phyloP scores from a whole-genome alignment of 92 coral and sea anemone species.

The Meandrina meandrites region DNA sequence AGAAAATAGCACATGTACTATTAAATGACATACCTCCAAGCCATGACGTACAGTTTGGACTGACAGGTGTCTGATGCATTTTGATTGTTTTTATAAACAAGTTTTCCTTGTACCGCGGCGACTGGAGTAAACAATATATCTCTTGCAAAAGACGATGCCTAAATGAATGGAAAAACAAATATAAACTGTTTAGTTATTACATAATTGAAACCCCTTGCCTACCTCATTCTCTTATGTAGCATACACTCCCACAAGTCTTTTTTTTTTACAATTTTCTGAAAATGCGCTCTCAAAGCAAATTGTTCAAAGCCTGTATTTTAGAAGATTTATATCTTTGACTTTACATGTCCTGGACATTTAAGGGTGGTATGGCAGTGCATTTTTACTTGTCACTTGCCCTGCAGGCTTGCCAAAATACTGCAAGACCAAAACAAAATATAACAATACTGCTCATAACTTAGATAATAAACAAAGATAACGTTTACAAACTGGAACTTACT shows the following conservation, averaged over 20 bases:
- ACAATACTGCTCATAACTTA: too few relatives aligned
- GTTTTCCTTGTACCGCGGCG: slow-evolving; percentile 86
- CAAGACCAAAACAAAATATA: too few relatives aligned
- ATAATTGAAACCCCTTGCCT: not conserved
- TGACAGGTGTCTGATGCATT: slow-evolving; percentile 91
- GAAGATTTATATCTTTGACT: too few relatives aligned
- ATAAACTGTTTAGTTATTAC: not conserved
- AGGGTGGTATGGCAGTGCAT: too few relatives aligned
- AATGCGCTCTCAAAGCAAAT: too few relatives aligned
- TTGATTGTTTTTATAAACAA: slow-evolving; percentile 86
- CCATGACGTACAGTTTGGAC: slow-evolving; percentile 93
- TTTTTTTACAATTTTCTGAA: too few relatives aligned
- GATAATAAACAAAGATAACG: too few relatives aligned
- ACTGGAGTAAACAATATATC: slow-evolving; percentile 88
- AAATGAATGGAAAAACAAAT: not conserved
- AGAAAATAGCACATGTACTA: too few relatives aligned
- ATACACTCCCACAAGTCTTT: not conserved
- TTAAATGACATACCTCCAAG: slow-evolving; percentile 74
- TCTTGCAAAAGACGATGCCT: slow-evolving; percentile 98
- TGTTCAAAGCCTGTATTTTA: too few relatives aligned
- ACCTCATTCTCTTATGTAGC: not conserved
- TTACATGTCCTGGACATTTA: too few relatives aligned
- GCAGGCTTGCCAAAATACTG: too few relatives aligned
- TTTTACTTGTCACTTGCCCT: too few relatives aligned
- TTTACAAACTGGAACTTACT: slow-evolving; percentile 64